These are phyloP conservation scores for Philypnodon macrostomus DNA, from an alignment of 2,797 vertebrate species.

Conservation along the genomic window DNA sequence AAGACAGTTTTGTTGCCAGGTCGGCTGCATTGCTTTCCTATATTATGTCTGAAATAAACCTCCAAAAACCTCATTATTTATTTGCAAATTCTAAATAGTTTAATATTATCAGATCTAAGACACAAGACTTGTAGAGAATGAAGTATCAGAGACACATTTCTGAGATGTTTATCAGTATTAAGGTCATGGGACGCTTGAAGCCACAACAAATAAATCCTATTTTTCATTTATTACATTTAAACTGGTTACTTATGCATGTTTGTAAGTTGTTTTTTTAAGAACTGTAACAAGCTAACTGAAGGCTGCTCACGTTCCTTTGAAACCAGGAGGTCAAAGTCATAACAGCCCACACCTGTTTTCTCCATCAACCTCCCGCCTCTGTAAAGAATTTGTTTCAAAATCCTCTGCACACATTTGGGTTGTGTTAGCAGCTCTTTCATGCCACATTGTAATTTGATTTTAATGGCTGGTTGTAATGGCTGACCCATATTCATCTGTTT, in stretches of 20 bases:
- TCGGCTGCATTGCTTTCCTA: too few species aligned
- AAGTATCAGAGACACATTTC: too few species aligned
- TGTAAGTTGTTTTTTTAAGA: not conserved
- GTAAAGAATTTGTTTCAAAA: conserved; percentile 14
- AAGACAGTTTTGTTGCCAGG: too few species aligned
- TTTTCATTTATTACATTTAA: not conserved
- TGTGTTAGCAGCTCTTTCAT: conserved; percentile 3
- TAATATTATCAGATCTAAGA: too few species aligned
- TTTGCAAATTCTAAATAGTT: too few species aligned
- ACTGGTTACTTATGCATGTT: not conserved
- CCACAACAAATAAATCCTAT: not conserved
- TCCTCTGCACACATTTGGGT: conserved; percentile 10
- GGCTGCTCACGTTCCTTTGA: conserved; percentile 8
- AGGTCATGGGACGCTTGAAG: not conserved
- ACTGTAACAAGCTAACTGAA: not conserved
- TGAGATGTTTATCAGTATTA: not conserved
- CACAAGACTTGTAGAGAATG: too few species aligned
- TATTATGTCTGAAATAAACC: too few species aligned
- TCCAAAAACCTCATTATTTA: too few species aligned
- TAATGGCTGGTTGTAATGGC: not conserved
- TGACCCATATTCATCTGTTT: conserved; percentile 8
- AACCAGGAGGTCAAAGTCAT: conserved; percentile 9
- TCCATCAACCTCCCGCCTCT: conserved; percentile 15
- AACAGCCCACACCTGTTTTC: conserved; percentile 40
- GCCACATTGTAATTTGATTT: conserved; percentile 8